Base-by-base conservation (phyloP, 2,113 vertebrate species). In the Centrocercus urophasianus region DNA sequence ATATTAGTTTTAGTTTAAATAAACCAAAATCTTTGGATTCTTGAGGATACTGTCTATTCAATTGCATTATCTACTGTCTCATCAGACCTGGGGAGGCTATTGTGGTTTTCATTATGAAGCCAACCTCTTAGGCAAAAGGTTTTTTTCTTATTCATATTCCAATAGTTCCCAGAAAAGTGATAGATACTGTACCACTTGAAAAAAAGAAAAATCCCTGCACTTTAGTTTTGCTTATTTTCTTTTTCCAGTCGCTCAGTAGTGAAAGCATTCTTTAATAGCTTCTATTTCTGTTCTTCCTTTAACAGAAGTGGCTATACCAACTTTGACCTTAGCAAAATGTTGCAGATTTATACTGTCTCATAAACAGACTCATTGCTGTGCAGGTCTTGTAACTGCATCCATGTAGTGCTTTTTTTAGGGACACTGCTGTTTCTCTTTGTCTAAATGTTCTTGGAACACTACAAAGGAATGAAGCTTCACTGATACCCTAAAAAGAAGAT, bases 191-290 rank as follows among this genome's bases (percentile, higher is more conserved):
- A 30, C 19, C 79, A 63, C 7, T 13, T 79, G 32, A 34, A 93
- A 91, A 79, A 79, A 60, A 10, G 13, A 82, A 47, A 3, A 60
- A 28, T 40, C 64, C 25, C 10, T 57, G 38, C 67, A 56, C 1
- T 79, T 45, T 0, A 22, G 1, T 52, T 82, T 61, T 82, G 18
- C 13, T 75, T 16, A 9, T 88, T 56, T 88, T 70, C 12, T 87
- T 50, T 71, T 67, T 36, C 34, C 1, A 2, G 52, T 10, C 1
- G 1, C 47, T 52, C 0, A 0, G 10, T 7, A 54, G 16, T 17
- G 24, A 78, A n/a, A 24, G 2, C 1, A 7, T 81, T 93, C 84
- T 10, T 32, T n/a, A 60, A 48, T 67, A 74, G 7, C 15, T 81
- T 13, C 14, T 45, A 57, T 0, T 1, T 42, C 54, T 72, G 28